Evolutionary conservation across 2,888 invertebrate genomes (phyloP), one percentile per base, ranked within the genome.

Genomic region (Acleris holmiana): DNA sequence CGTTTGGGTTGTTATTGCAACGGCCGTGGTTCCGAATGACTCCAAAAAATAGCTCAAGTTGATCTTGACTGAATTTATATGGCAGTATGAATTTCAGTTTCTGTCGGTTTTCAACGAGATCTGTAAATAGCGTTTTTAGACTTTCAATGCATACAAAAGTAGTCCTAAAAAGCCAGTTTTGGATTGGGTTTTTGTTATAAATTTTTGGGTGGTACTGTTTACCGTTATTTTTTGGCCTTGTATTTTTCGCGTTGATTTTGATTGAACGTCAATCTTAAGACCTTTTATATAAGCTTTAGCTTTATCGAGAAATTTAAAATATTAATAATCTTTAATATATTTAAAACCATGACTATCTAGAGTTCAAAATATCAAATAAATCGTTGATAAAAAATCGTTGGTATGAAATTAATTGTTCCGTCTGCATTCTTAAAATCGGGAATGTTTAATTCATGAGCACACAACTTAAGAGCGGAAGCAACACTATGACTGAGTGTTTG

Each of bases 311-410:
- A 29, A 29, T 29, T 29, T 7, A 29, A 29, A 29, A 29, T 2
- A 2, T 7, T 29, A 2, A 2, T 29, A 0, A 7, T 29, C 29
- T 0, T 21, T 44, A 17, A 47, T 6, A n/a, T n/a, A n/a, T n/a
- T n/a, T n/a, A n/a, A n/a, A 67, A 7, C 64, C 67, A 48, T 47
- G n/a, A n/a, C 50, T 0, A 68, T 15, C 64, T 25, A 7, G 66
- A 49, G 58, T 71, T 70, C 7, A 71, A 44, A 7, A 71, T 44
- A 54, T 71, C 73, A 35, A 73, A 69, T 18, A 69, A 15, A n/a
- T n/a, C n/a, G n/a, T 71, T 69, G 0, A 71, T 62, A 41, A 50
- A n/a, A n/a, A 60, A 10, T 44, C 51, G 51, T 65, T 48, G 35
- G 15, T 17, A 71, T 66, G 35, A 71, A 70, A 8, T 64, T 54